phyloP scores from a whole-genome alignment of 2,113 vertebrate species.

The Conger conger region DNA sequence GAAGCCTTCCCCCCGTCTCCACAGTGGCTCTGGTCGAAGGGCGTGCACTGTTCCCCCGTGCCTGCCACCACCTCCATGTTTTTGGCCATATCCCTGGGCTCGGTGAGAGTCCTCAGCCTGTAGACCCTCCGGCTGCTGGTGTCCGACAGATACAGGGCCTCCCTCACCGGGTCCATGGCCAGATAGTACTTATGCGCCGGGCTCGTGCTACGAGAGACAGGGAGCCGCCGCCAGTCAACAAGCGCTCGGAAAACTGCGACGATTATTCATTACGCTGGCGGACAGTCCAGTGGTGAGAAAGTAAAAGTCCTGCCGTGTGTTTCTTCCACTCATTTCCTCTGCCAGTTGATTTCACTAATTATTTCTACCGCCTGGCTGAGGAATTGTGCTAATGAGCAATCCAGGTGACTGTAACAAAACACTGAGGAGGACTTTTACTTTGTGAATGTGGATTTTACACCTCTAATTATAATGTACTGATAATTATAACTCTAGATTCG shows the following conservation, averaged over 20 bases:
- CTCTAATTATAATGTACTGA: too few species aligned
- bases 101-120: slow-evolving; percentile 73
- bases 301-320: too few species aligned
- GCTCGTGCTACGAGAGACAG: slow-evolving; percentile 67
- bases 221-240: background rate
- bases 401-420: too few species aligned
- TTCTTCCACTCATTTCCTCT: too few species aligned
- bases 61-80: slow-evolving; percentile 66
- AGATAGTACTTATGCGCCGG: slow-evolving; percentile 82
- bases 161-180: slow-evolving; percentile 76
- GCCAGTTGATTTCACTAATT: too few species aligned
- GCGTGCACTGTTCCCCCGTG: slow-evolving; percentile 74
- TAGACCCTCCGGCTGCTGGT: slow-evolving; percentile 81
- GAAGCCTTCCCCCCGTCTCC: slow-evolving; percentile 74
- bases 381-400: too few species aligned
- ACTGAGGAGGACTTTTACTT: too few species aligned
- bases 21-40: slow-evolving; percentile 81
- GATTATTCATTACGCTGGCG: background rate
- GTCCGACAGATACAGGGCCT: slow-evolving; percentile 78
- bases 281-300: too few species aligned
- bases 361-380: too few species aligned
- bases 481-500: too few species aligned
- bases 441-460: too few species aligned
- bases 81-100: slow-evolving; percentile 75
- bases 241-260: background rate